Evolutionary conservation across 2,113 vertebrate species (phyloP).

Genomic region (Corythaixoides concolor): DNA sequence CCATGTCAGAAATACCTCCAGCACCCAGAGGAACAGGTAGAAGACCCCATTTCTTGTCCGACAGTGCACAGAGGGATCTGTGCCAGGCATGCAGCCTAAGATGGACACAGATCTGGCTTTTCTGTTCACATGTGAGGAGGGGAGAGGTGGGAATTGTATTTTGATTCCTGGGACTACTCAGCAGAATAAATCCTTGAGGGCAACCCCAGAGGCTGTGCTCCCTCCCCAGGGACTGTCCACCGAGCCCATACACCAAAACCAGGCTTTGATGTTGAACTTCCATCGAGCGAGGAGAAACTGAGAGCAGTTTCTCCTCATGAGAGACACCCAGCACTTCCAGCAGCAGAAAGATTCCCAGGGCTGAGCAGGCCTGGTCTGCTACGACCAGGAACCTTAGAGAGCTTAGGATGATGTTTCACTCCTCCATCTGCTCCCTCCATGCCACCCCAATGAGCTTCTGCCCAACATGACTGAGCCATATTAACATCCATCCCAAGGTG

Average conservation of each 20-base stretch:
- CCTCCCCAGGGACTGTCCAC: neutral
- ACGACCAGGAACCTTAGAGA: neutral
- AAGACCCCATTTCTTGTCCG: neutral
- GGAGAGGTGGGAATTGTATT: neutral
- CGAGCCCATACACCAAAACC: accelerated
- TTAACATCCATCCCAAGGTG: neutral
- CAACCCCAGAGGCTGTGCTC: neutral
- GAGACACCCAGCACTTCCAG: accelerated
- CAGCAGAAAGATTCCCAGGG: neutral
- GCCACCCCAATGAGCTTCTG: neutral
- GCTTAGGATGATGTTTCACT: neutral
- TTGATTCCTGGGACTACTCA: neutral
- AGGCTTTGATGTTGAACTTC: neutral
- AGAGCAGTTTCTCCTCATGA: neutral
- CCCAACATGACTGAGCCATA: neutral
- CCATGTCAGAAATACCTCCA: neutral
- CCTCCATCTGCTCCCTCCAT: neutral
- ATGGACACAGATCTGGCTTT: neutral
- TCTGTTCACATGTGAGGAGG: neutral
- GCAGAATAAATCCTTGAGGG: neutral
- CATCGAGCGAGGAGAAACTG: neutral
- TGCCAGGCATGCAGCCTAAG: neutral
- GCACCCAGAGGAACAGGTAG: neutral
- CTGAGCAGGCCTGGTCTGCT: neutral
- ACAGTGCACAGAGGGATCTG: neutral